Evolutionary conservation across 2,888 invertebrate species (phyloP), one percentile per base, ranked within the genome.

Genomic region (Timema podura): DNA sequence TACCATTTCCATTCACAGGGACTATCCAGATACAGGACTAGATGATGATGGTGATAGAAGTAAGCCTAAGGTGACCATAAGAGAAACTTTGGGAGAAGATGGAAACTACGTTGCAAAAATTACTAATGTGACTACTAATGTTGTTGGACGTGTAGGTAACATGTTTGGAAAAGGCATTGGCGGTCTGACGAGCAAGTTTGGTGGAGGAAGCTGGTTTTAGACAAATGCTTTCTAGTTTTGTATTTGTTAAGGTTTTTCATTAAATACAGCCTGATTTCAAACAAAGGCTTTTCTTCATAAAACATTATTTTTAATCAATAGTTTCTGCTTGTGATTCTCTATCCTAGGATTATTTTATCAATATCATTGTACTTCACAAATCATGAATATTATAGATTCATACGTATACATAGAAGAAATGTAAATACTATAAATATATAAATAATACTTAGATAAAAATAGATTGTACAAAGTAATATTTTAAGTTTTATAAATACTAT

Each of bases 111-210:
- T 91, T 44, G 89, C 90, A 54, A 93, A 92, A 80, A 85, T 91
- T 73, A 89, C 89, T 75, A 91, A 90, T 78, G 91, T 92, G 45
- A 91, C 92, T 54, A 91, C 91, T 74, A 91, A 93, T 78, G 92
- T 94, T 74, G 93, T 93, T 74, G 95, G 94, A 69, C 86, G 92
- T 83, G 90, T 95, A 78, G 93, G 94, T 77, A 93, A 92, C 83
- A 91, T 95, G 81, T 91, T 95, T 77, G 95, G 95, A 68, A 93
- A 94, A 80, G 92, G 95, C 76, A 90, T 95, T 77, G 95, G 95
- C 75, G 94, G 95, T 79, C 86, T 95, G 78, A 92, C 94, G 79
- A 92, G 92, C 77, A 94, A 94, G 83, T 87, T 95, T 75, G 93
- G 94, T 74, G 91, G 92, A 76, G 91, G 92, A 71, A 91, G 91